These are phyloP conservation scores for Xiphophorus hellerii DNA, from an alignment of 2,113 vertebrate species.

Conservation along the genomic window DNA sequence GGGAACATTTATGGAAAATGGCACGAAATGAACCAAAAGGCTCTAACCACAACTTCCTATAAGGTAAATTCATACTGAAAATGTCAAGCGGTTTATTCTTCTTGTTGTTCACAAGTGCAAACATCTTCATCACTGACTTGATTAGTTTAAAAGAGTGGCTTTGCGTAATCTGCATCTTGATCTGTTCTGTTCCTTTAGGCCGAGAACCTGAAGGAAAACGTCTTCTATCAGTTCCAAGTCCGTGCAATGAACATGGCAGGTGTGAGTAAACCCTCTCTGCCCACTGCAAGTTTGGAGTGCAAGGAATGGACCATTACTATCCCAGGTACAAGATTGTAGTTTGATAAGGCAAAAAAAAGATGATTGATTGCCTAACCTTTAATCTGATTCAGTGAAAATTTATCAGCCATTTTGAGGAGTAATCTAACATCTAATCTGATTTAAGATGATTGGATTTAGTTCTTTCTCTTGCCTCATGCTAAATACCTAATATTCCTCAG, in stretches of 20 bases:
- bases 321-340: constrained; percentile 82
- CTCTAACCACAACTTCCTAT: constrained; percentile 86
- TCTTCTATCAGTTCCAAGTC: constrained; percentile 94
- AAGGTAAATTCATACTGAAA: constrained; percentile 80
- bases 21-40: constrained; percentile 91
- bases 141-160: not conserved
- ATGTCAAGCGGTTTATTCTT: not conserved
- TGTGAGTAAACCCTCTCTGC: constrained; percentile 83
- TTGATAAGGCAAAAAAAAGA: not conserved
- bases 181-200: constrained; percentile 78
- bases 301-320: constrained; percentile 98
- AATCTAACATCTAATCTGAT: not conserved
- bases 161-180: not conserved
- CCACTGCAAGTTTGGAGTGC: constrained; percentile 86
- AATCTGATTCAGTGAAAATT: not conserved
- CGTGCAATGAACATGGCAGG: constrained; percentile 92
- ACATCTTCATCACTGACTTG: too few species aligned
- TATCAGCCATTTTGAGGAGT: not conserved
- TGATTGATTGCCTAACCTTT: not conserved
- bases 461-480: too few species aligned
- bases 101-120: not conserved
- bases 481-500: not conserved
- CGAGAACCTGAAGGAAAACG: constrained; percentile 92
- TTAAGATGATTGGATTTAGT: too few species aligned
- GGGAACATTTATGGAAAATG: constrained; percentile 84